Evolutionary conservation across 2,888 invertebrate species (phyloP).

Genomic region (Pterobdella sp.): DNA sequence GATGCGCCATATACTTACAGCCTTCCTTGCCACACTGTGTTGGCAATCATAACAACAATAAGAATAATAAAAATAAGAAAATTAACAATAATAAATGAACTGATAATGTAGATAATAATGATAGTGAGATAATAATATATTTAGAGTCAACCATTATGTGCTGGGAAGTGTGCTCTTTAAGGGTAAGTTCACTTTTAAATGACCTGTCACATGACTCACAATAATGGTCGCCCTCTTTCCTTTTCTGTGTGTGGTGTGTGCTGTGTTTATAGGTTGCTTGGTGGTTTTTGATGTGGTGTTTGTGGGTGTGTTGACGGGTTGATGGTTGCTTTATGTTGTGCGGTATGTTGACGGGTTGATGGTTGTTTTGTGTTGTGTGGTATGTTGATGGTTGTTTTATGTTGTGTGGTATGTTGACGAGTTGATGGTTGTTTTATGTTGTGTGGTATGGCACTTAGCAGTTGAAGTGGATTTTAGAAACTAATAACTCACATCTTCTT

Average conservation of each 20-base stretch:
- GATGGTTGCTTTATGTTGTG: not conserved
- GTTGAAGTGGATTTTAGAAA: not conserved
- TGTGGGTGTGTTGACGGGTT: not conserved
- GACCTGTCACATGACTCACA: conserved; percentile 72
- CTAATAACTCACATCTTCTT: not conserved
- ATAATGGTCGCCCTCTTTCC: conserved; percentile 44
- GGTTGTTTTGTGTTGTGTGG: not conserved
- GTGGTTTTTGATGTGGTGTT: no score
- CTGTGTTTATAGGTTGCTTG: conserved; percentile 31
- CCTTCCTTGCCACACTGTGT: conserved; percentile 67
- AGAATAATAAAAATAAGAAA: not conserved
- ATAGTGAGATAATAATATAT: not conserved
- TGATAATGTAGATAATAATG: not conserved
- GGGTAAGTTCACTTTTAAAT: conserved; percentile 59
- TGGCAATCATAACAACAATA: conserved; percentile 14
- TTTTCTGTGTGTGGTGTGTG: conserved; percentile 31
- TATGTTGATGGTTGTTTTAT: not conserved
- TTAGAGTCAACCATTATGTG: conserved; percentile 58
- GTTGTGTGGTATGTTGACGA: not conserved
- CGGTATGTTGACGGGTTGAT: not conserved
- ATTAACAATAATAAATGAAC: not conserved
- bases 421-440: not conserved
- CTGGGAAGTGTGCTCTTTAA: conserved; percentile 63
- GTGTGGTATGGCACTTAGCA: not conserved
- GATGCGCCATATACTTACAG: conserved; percentile 71